phyloP scores from a whole-genome alignment of 2,113 vertebrate species.

The Martes martes region DNA sequence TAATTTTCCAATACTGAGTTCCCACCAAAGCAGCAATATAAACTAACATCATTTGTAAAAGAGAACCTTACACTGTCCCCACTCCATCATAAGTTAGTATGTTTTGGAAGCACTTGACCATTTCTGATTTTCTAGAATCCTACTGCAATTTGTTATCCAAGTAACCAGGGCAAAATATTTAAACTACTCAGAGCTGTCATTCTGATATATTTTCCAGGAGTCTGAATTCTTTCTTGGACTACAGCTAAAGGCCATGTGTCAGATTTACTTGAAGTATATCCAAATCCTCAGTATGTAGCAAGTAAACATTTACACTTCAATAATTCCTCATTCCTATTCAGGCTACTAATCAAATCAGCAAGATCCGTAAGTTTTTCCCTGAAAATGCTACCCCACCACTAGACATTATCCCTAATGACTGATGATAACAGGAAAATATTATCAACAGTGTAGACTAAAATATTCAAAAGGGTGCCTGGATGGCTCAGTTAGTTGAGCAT shows the following conservation, averaged over 20 bases:
- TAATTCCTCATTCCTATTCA: slow-evolving; percentile 23
- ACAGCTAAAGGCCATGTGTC: not conserved
- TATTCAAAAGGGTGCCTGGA: not conserved
- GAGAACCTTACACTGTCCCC: not conserved
- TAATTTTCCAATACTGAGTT: not conserved
- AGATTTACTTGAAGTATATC: slow-evolving; percentile 21
- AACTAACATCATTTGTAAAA: not conserved
- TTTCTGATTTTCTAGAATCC: slow-evolving; percentile 16
- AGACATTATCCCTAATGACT: not conserved
- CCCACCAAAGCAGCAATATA: not conserved
- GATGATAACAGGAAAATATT: slow-evolving; percentile 9
- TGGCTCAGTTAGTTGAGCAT: not conserved
- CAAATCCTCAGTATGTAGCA: slow-evolving; percentile 6
- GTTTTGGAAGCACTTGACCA: not conserved
- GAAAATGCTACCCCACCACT: not conserved
- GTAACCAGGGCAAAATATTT: slow-evolving; percentile 43
- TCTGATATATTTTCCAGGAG: slow-evolving; percentile 43
- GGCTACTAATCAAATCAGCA: not conserved
- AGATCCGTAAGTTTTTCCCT: not conserved
- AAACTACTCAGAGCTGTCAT: slow-evolving; percentile 35
- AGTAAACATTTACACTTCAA: slow-evolving; percentile 44
- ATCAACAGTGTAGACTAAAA: not conserved
- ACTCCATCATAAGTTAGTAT: not conserved
- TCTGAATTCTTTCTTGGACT: slow-evolving; percentile 40
- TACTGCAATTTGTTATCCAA: slow-evolving; percentile 5